Evolutionary conservation across 2,888 invertebrate species (phyloP).

Genomic region (Euspilapteryx auroguttella): DNA sequence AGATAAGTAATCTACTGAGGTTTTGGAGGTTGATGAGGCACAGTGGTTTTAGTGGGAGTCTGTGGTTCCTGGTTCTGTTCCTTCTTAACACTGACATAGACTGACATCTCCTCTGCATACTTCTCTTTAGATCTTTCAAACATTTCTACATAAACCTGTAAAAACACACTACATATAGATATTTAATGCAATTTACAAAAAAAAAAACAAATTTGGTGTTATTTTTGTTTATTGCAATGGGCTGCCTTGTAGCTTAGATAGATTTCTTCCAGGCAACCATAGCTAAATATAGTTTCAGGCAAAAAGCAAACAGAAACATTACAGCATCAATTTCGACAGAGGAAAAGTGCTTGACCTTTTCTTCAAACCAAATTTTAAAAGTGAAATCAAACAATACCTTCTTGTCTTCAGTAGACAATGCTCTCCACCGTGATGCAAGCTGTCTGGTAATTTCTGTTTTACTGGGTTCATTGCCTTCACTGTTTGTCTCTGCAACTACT

Average conservation of each 20-base stretch:
- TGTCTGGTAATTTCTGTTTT: conserved; percentile 77
- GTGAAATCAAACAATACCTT: conserved; percentile 42
- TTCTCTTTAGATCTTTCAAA: conserved; percentile 76
- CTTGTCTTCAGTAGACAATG: conserved; percentile 69
- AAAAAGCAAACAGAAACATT: too few relatives aligned
- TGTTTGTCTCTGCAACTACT: conserved; percentile 66
- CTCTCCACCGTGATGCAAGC: conserved; percentile 74
- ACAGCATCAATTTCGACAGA: too few relatives aligned
- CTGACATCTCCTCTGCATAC: conserved; percentile 74
- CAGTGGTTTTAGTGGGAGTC: too few relatives aligned
- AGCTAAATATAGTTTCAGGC: too few relatives aligned
- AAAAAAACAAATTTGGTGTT: neutral
- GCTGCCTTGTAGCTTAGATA: too few relatives aligned
- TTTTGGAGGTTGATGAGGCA: too few relatives aligned
- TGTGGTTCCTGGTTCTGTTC: too few relatives aligned
- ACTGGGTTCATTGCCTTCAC: conserved; percentile 68
- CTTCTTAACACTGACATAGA: conserved; percentile 56
- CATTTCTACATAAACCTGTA: conserved; percentile 71
- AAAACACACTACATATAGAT: conserved; percentile 18
- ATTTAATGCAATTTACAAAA: conserved; percentile 2
- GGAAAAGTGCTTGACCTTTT: too few relatives aligned
- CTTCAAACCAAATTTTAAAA: neutral
- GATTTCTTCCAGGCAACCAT: too few relatives aligned
- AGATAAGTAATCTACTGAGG: too few relatives aligned
- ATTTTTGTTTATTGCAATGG: too few relatives aligned